Base-by-base conservation (phyloP, 2,888 invertebrate genomes). In the Fissipunctia ypsillon region DNA sequence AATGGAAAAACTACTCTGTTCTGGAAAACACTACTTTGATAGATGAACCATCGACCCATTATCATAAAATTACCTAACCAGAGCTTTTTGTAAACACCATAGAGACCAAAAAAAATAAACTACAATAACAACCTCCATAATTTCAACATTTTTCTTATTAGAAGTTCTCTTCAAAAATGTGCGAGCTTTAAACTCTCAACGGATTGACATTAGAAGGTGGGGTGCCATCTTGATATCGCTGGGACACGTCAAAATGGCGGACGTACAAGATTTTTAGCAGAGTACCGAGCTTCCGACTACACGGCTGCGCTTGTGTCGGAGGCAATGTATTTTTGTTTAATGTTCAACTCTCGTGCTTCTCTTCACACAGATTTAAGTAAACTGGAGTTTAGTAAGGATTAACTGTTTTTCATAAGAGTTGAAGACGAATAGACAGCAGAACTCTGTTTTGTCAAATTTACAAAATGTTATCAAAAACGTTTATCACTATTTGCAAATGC, bases 201-300 rank as follows among this genome's bases (percentile, higher is more conserved):
- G 45, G 16, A 45, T 52, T 73, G 67, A 61, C 77, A 73, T 73
- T 67, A 76, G 60, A 74, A 66, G 67, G 82, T 67, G 41, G n/a
- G 78, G 43, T 73, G 76, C 84, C 87, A 90, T 90, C 88, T 89
- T 86, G 91, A 89, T 91, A 88, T 81, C 66, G 75, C 76, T 78
- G 83, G 78, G 76, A 81, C 78, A 81, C 77, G 88, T 86, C 89
- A 88, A 88, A 84, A 86, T 85, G 84, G 83, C 82, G 78, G 82
- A 85, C 81, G 82, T 79, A 79, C 84, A 80, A 78, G 84, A 84
- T 85, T 87, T 89, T 84, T 81, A 84, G 84, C 88, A 87, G 88
- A 88, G 67, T 73, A 78, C 76, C 82, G 78, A 75, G 85, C 87
- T 87, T 87, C 88, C 87, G 87, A 76, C 77, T 61, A 61, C 52